Conservation (phyloP, 2,113 vertebrate genomes). For the Apteryx mantelli region DNA sequence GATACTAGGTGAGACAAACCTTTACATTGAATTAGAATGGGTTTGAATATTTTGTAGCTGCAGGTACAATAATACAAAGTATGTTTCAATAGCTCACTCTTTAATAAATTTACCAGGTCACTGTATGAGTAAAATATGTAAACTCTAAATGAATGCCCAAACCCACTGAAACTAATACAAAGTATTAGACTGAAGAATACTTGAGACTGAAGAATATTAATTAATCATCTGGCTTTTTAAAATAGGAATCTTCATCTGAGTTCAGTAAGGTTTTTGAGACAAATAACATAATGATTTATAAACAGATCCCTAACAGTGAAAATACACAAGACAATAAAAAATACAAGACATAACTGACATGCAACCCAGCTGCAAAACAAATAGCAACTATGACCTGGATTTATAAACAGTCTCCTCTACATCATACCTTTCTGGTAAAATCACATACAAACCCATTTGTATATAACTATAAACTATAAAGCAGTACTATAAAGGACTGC, state of each 20-base stretch:
- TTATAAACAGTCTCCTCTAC: background rate
- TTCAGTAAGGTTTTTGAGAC: background rate
- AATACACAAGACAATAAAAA: background rate
- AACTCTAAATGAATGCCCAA: background rate
- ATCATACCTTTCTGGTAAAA: background rate
- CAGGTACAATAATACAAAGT: background rate
- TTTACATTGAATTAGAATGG: background rate
- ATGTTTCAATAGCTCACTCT: background rate
- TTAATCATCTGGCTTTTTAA: background rate
- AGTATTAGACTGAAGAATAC: background rate
- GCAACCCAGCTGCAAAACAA: background rate
- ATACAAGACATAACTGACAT: background rate
- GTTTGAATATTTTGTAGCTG: background rate
- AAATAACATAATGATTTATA: background rate
- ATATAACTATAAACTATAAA: background rate
- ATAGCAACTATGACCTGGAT: background rate
- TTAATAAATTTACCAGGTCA: background rate
- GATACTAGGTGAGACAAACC: background rate
- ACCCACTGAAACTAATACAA: background rate
- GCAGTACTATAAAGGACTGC: background rate
- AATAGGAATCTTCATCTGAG: background rate
- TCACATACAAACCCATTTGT: background rate
- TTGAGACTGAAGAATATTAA: background rate
- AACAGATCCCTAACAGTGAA: background rate
- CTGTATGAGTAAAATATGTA: background rate